phyloP scores from a whole-genome alignment of 2,888 invertebrate genomes.

The Drosophila meridionalis region DNA sequence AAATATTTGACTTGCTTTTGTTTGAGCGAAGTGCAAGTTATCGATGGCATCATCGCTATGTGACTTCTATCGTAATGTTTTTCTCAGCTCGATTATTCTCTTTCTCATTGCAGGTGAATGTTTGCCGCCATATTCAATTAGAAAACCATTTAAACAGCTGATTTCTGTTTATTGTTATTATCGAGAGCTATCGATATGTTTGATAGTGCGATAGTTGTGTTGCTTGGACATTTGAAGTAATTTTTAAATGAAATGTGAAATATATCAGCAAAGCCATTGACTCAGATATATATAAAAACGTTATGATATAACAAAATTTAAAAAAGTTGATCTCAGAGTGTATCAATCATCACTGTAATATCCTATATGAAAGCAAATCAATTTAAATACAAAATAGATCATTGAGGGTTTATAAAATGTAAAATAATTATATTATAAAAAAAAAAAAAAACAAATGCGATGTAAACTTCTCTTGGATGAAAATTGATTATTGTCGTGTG shows the following conservation, averaged over 20 bases:
- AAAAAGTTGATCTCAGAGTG: too few species aligned
- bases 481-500: background rate
- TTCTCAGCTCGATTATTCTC: background rate
- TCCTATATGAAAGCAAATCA: background rate
- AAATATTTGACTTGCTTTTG: too few species aligned
- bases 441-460: background rate
- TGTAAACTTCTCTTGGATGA: background rate
- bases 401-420: background rate
- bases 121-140: constrained; percentile 6
- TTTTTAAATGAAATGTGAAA: background rate
- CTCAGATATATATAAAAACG: background rate
- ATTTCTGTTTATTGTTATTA: background rate
- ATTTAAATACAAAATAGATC: background rate
- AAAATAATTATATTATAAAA: background rate
- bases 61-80: background rate
- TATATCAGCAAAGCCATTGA: too few species aligned
- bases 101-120: background rate
- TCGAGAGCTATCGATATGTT: background rate
- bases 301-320: too few species aligned
- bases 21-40: background rate
- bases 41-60: background rate
- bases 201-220: background rate
- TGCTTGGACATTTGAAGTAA: background rate
- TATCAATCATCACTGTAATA: background rate
- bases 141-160: background rate